Conservation (phyloP, 1,140 invertebrate genomes). For the Ruditapes philippinarum region DNA sequence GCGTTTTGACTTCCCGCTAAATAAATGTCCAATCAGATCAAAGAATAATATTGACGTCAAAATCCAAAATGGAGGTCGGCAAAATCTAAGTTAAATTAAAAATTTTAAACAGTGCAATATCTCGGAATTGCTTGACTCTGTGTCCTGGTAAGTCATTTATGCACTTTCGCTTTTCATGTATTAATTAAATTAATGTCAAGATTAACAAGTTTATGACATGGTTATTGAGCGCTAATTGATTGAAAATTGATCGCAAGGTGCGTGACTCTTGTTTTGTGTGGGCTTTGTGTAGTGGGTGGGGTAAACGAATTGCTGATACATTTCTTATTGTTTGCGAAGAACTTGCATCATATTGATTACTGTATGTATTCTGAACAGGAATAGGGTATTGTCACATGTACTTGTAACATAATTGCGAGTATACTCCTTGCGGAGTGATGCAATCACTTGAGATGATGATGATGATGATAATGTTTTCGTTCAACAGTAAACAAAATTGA, state of each 20-base stretch:
- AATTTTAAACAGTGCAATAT: conserved; percentile 33
- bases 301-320: not conserved
- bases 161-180: not conserved
- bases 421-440: too few relatives aligned
- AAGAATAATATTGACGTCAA: conserved; percentile 29
- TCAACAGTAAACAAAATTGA: too few relatives aligned
- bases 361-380: too few relatives aligned
- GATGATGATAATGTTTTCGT: too few relatives aligned
- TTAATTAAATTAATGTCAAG: not conserved
- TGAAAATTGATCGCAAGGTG: conserved; percentile 46
- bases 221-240: conserved; percentile 5
- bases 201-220: not conserved
- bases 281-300: conserved; percentile 51
- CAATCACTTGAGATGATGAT: too few relatives aligned
- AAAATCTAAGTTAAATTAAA: conserved; percentile 49
- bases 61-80: conserved; percentile 48
- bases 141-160: conserved; percentile 12
- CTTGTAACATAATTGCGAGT: too few relatives aligned
- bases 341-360: too few relatives aligned
- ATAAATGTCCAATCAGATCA: conserved; percentile 10
- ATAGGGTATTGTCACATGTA: too few relatives aligned
- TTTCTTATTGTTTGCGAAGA: too few relatives aligned
- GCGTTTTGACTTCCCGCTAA: conserved; percentile 52
- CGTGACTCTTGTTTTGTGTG: conserved; percentile 49
- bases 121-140: conserved; percentile 14